phyloP scores from a whole-genome alignment of 2,888 invertebrate species.

The Harpagoxenus sublaevis region DNA sequence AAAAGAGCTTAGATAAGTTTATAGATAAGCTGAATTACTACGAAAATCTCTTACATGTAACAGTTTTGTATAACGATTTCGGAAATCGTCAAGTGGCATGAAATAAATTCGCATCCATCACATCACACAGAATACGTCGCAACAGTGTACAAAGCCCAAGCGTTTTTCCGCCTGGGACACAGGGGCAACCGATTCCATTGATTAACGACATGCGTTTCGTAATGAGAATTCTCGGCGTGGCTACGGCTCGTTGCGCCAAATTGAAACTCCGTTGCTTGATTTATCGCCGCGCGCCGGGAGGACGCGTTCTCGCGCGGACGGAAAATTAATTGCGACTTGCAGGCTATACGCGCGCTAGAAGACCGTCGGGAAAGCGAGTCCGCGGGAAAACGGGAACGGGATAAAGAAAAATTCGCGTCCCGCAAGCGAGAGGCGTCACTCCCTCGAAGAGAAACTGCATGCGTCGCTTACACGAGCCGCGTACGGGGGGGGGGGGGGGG shows the following conservation, averaged over 20 bases:
- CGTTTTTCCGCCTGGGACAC: constrained; percentile 41
- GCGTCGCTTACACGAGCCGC: constrained; percentile 22
- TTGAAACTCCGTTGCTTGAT: constrained; percentile 66
- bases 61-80: background rate
- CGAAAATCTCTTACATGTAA: background rate
- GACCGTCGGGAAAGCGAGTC: constrained; percentile 33
- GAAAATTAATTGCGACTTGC: constrained; percentile 68
- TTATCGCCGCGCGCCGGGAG: constrained; percentile 60
- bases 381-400: constrained; percentile 4
- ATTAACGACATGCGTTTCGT: constrained; percentile 55
- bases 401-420: constrained; percentile 58
- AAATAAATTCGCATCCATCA: constrained; percentile 37
- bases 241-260: constrained; percentile 50
- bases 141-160: background rate
- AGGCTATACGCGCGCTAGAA: constrained; percentile 16
- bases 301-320: constrained; percentile 43
- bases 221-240: constrained; percentile 57
- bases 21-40: background rate
- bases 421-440: constrained; percentile 19
- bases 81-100: background rate
- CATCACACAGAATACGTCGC: background rate
- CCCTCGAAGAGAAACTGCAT: constrained; percentile 30
- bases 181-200: constrained; percentile 38
- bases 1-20: background rate
- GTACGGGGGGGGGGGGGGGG: no score